Percentiles rank a stretch among this genome's conserved stretches.
phyloP scores from a whole-genome alignment of 35 echinoderm and acorn worm species.

The Apostichopus parvimensis region DNA sequence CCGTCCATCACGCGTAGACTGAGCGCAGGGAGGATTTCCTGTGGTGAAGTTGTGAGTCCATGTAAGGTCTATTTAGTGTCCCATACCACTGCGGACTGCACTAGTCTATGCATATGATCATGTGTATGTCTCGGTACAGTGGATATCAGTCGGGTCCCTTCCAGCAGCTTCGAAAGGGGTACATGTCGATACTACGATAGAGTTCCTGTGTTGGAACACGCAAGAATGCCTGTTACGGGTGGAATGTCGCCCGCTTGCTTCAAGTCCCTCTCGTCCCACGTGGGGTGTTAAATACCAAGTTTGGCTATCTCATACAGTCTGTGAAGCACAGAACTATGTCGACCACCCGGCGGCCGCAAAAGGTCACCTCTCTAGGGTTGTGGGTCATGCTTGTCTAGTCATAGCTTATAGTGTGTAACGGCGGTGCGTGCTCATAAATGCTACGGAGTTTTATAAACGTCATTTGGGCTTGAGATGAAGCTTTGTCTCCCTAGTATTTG shows the following conservation, averaged over 20 bases:
- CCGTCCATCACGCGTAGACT: no score
- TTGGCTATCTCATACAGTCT: slow-evolving; percentile 21
- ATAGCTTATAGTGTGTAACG: neutral
- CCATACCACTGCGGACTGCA: no score
- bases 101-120: no score
- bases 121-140: no score
- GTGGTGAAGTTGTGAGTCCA: no score
- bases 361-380: slow-evolving; percentile 39
- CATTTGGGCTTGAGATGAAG: neutral
- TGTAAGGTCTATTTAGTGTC: no score
- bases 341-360: slow-evolving; percentile 48
- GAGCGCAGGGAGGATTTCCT: no score
- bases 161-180: neutral
- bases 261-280: slow-evolving; percentile 15
- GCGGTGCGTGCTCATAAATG: neutral
- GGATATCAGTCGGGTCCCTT: no score
- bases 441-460: neutral
- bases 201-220: slow-evolving; percentile 23
- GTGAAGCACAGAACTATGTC: slow-evolving; percentile 25
- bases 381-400: neutral
- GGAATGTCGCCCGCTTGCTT: slow-evolving; percentile 18
- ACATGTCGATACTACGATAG: neutral
- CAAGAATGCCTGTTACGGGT: slow-evolving; percentile 54
- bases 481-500: no score
- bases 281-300: slow-evolving; percentile 58